Evolutionary conservation across 2,113 vertebrate species (phyloP).

Genomic region (Asarcornis scutulata): DNA sequence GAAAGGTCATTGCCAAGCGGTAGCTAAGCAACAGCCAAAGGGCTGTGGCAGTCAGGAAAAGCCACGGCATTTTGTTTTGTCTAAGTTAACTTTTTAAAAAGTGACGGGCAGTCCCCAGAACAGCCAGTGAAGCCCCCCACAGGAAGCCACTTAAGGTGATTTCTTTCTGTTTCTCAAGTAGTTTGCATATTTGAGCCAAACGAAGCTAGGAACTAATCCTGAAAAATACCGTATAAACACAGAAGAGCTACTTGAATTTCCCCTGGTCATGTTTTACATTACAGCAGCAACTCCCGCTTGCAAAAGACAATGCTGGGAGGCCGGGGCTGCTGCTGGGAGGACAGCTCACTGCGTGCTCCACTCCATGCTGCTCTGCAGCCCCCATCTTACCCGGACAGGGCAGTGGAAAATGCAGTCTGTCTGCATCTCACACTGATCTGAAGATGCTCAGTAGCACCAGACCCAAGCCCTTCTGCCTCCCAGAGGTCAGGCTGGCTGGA

Average conservation of each 20-base stretch:
- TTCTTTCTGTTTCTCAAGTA: constrained; percentile 8
- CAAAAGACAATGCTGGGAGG: not conserved
- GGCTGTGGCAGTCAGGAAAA: not conserved
- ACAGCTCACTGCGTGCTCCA: not conserved
- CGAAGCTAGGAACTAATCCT: not conserved
- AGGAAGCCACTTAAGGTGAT: not conserved
- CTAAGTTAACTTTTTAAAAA: constrained; percentile 18
- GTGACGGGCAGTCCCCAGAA: not conserved
- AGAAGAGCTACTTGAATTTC: not conserved
- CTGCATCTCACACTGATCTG: not conserved
- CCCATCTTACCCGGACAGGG: not conserved
- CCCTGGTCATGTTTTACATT: not conserved
- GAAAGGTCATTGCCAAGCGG: constrained; percentile 39
- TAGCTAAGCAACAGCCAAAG: constrained; percentile 35
- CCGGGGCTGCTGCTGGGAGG: not conserved
- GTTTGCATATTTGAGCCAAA: not conserved
- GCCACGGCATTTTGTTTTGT: not conserved
- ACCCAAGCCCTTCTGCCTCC: not conserved
- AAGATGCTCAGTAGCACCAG: not conserved
- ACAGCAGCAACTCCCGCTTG: not conserved
- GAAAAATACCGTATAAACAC: not conserved
- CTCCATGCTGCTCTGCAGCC: not conserved
- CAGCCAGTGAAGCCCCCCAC: not conserved
- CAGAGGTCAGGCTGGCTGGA: accelerated
- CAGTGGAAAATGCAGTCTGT: not conserved